Percentiles rank a stretch among this genome's conserved stretches.
These are phyloP conservation scores for Hipparchia sbordonii DNA, from an alignment of 2,888 invertebrate genomes.

Conservation along the genomic window DNA sequence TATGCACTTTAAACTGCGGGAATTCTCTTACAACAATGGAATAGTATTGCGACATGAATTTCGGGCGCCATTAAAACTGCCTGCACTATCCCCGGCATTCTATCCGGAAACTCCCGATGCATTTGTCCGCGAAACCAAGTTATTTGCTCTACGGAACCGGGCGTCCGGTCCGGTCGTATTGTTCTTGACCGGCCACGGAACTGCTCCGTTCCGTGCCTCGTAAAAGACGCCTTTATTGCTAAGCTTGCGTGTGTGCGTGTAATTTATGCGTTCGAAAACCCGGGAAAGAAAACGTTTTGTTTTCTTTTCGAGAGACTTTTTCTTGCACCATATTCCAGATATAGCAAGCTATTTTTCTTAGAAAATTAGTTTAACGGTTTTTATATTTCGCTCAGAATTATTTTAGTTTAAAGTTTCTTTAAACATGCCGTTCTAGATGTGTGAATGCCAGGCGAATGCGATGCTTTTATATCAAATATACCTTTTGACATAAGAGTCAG, in stretches of 20 bases:
- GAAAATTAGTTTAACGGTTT: too few species aligned
- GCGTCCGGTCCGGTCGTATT: slow-evolving; percentile 50
- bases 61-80: slow-evolving; percentile 40
- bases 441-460: too few species aligned
- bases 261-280: slow-evolving; percentile 57
- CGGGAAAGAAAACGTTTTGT: slow-evolving; percentile 44
- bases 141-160: slow-evolving; percentile 50
- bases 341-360: too few species aligned
- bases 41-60: slow-evolving; percentile 43
- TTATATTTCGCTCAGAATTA: too few species aligned
- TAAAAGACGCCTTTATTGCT: slow-evolving; percentile 68
- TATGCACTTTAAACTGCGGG: slow-evolving; percentile 20
- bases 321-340: slow-evolving; percentile 8
- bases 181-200: slow-evolving; percentile 53
- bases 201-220: slow-evolving; percentile 59
- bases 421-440: too few species aligned
- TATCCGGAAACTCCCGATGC: slow-evolving; percentile 60
- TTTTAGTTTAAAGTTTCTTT: too few species aligned
- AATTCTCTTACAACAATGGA: slow-evolving; percentile 24
- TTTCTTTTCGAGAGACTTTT: slow-evolving; percentile 28
- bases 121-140: slow-evolving; percentile 64
- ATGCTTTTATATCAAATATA: too few species aligned
- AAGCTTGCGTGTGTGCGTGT: slow-evolving; percentile 53
- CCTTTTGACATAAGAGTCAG: too few species aligned
- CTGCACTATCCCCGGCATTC: slow-evolving; percentile 39